Percentiles rank a stretch among this genome's conserved stretches.
Conservation (phyloP, 1,140 invertebrate species). For the Acromyrmex charruanus region DNA sequence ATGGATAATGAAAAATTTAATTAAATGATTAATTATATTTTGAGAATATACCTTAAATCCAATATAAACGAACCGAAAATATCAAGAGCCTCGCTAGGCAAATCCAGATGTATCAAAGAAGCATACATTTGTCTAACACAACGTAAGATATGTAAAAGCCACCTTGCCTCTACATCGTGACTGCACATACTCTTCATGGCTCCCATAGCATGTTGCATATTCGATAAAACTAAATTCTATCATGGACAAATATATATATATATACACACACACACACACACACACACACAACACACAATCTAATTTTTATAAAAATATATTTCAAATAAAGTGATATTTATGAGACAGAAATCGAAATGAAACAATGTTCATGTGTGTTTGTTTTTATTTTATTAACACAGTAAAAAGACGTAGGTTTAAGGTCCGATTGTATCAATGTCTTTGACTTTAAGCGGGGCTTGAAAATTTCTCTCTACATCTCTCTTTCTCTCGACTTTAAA, state of each 20-base stretch:
- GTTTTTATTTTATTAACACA: not conserved
- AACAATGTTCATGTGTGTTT: not conserved
- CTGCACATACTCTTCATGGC: conserved; percentile 84
- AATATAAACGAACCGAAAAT: conserved; percentile 94
- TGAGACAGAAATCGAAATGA: not conserved
- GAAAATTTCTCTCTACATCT: too few relatives aligned
- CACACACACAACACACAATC: too few relatives aligned
- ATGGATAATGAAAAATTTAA: not conserved
- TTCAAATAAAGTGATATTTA: conserved; percentile 6
- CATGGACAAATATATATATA: conserved; percentile 6
- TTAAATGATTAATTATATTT: too few relatives aligned
- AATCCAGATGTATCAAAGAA: conserved; percentile 91
- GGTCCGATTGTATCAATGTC: too few relatives aligned
- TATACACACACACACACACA: too few relatives aligned
- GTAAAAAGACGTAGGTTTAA: conserved; percentile 1
- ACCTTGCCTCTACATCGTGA: conserved; percentile 88
- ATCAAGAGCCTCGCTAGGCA: conserved; percentile 93
- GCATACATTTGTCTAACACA: conserved; percentile 90
- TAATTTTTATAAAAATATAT: not conserved
- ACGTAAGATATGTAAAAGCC: conserved; percentile 93
- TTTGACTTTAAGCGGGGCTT: too few relatives aligned
- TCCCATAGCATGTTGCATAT: conserved; percentile 83
- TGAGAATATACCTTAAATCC: conserved; percentile 89
- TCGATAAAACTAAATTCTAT: conserved; percentile 83
- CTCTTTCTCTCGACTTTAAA: too few relatives aligned